A percentile compares a stretch with the other conserved stretches of the same genome.
phyloP scores from a whole-genome alignment of 2,888 invertebrate species.

The Bombyx huttoni region DNA sequence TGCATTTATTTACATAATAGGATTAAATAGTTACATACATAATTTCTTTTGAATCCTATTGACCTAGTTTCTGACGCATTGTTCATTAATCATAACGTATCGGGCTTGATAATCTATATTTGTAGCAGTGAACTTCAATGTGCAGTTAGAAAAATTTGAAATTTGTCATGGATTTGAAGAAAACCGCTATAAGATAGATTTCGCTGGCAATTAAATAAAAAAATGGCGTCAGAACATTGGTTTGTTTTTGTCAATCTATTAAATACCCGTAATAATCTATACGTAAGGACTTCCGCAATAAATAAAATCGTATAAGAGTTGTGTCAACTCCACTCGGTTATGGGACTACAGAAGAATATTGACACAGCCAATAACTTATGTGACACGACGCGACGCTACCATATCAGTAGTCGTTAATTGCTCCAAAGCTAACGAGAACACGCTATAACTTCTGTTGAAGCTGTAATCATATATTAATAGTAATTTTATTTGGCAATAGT shows the following conservation, averaged over 20 bases:
- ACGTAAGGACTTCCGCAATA: too few species aligned
- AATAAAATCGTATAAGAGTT: too few species aligned
- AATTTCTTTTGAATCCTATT: conserved; percentile 1
- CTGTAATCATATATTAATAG: too few species aligned
- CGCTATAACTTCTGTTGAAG: neutral
- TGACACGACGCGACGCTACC: neutral
- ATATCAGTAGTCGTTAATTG: neutral
- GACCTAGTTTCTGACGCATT: conserved; percentile 1
- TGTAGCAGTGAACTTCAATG: neutral
- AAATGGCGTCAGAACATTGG: too few species aligned
- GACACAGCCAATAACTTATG: neutral
- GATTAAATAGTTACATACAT: conserved; percentile 8
- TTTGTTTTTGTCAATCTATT: too few species aligned
- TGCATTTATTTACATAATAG: conserved; percentile 15
- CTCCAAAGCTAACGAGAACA: neutral
- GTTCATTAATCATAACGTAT: neutral
- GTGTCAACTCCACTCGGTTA: neutral
- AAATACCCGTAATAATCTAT: too few species aligned
- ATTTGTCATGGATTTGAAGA: too few species aligned
- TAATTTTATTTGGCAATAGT: too few species aligned
- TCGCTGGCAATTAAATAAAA: too few species aligned
- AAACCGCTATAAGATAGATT: too few species aligned
- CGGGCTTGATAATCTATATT: neutral
- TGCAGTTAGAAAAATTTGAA: neutral
- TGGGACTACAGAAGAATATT: neutral